Percentiles rank a stretch among this genome's conserved stretches.
These are phyloP conservation scores for Microhierax caerulescens DNA, from an alignment of 2,797 vertebrate species.

Conservation along the genomic window DNA sequence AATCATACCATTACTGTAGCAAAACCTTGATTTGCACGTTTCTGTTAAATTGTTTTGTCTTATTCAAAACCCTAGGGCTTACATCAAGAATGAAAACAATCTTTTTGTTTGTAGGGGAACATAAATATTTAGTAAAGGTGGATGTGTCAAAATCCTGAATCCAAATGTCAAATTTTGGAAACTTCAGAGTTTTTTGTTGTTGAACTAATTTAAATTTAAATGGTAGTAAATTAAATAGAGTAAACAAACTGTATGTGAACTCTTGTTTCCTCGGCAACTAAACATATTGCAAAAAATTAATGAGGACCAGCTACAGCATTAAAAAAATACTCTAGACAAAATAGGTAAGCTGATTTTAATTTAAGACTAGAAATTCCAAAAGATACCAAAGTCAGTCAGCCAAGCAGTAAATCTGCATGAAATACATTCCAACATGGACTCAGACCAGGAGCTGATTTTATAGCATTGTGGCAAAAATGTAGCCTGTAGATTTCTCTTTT, in stretches of 20 bases:
- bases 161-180: neutral
- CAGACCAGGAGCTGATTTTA: neutral
- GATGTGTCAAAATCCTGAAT: neutral
- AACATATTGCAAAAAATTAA: neutral
- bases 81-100: neutral
- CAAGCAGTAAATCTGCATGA: neutral
- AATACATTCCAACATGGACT: neutral
- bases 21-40: neutral
- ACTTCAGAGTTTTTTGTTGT: neutral
- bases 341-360: neutral
- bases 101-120: neutral
- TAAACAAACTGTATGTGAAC: neutral
- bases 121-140: neutral
- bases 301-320: neutral
- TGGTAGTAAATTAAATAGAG: neutral
- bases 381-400: neutral
- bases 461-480: neutral
- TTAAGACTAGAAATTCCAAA: neutral
- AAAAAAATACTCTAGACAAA: neutral
- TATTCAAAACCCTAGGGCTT: neutral
- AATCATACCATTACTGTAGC: fast-evolving
- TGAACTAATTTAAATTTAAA: neutral
- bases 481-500: neutral
- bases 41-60: neutral
- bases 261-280: neutral